phyloP scores from a whole-genome alignment of 2,113 vertebrate species.

The Shinisaurus crocodilurus region DNA sequence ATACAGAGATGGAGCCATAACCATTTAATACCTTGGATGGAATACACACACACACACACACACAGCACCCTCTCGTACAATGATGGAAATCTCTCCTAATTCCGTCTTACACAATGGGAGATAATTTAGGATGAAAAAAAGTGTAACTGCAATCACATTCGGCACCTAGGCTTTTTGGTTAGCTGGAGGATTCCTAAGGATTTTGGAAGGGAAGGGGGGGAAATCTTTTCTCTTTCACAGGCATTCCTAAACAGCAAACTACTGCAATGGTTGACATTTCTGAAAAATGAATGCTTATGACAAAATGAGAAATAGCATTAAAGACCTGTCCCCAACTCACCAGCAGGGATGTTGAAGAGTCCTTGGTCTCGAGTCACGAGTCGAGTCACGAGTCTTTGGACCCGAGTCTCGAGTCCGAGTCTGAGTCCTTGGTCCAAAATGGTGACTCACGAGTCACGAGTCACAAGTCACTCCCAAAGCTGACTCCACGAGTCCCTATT shows the following conservation, averaged over 20 bases:
- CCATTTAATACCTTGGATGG: slow-evolving; percentile 60
- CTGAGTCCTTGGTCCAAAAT: too few species aligned
- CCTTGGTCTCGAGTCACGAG: too few species aligned
- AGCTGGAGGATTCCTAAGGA: slow-evolving; percentile 42
- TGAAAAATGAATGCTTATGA: background rate
- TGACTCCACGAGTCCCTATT: too few species aligned
- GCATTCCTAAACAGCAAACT: slow-evolving; percentile 38
- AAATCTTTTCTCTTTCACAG: background rate
- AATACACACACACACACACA: slow-evolving; percentile 13
- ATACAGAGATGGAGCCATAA: slow-evolving; percentile 45
- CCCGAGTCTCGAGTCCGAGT: too few species aligned
- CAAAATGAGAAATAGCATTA: slow-evolving; percentile 30
- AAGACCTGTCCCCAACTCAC: background rate
- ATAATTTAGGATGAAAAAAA: background rate
- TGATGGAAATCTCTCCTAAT: slow-evolving; percentile 24
- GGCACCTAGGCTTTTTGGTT: background rate
- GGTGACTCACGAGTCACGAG: too few species aligned
- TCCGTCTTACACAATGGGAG: slow-evolving; percentile 17
- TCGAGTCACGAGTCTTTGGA: too few species aligned
- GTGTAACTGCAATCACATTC: background rate
- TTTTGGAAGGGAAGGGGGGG: slow-evolving; percentile 32
- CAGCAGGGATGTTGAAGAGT: background rate
- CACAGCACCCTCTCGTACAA: background rate
- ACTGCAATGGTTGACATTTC: slow-evolving; percentile 7
- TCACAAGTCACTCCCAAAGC: too few species aligned